Evolutionary conservation across 2,797 vertebrate species (phyloP), one percentile per base, ranked within the genome.

Genomic region (Pseudotriccus pelzelni): DNA sequence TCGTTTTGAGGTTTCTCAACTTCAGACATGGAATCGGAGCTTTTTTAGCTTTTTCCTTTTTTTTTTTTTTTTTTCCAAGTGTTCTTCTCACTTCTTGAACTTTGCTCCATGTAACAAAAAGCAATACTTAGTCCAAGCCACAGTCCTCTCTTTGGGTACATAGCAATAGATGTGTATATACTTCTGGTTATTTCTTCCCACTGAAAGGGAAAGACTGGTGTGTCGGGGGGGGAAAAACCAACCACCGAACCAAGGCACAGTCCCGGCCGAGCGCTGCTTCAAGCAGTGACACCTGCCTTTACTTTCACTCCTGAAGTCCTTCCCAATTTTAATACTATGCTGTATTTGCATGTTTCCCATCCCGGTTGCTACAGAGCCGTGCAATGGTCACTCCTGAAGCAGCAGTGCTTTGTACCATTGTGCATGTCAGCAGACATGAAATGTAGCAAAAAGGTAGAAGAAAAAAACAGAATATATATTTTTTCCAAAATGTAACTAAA

Each of bases 41-140:
- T 97, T 96, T 97, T 96, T 82, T 83, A n/a, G 46, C 25, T 58
- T 93, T 91, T 96, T 92, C 77, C 96, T 94, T 94, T 94, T 95
- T 87, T 84, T 62, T 73, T 44, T 81, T 44, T 81, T 46, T 43
- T 4, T 53, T 37, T 74, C 3, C 14, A 93, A 93, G 69, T 88
- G 92, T 68, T 94, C 89, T 91, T 90, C 89, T 95, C 72, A 93
- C 95, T 96, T 93, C 90, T 91, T 88, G 84, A 96, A 94, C 91
- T 89, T 66, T 84, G 81, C 94, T 95, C 92, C 96, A 90, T 97
- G 92, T 96, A 95, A 93, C 77, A 96, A 97, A 98, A 97, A 98
- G 98, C 98, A 98, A 98, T 98, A 98, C 91, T 96, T 96, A 93
- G 90, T 94, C 93, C 95, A 97, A 98, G 97, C 97, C 97, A 97